phyloP scores from a whole-genome alignment of 1,140 invertebrate species.

The Drosophila paulistorum region DNA sequence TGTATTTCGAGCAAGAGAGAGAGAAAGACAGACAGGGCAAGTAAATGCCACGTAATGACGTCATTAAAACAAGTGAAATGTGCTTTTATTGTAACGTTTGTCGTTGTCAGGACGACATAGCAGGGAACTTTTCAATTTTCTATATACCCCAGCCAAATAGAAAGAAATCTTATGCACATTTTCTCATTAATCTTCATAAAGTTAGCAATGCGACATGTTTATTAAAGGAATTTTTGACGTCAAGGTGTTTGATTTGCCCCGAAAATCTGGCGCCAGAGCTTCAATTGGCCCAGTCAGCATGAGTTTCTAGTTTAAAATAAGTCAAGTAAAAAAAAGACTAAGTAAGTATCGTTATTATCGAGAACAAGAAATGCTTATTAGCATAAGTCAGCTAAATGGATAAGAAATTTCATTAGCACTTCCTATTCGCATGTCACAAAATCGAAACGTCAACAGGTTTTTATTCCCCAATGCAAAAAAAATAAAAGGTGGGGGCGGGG shows the following conservation, averaged over 20 bases:
- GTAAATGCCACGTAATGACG: slow-evolving; percentile 79
- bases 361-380: slow-evolving; percentile 61
- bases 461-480: not conserved
- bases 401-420: slow-evolving; percentile 43
- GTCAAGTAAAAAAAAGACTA: not conserved
- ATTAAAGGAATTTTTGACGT: slow-evolving; percentile 64
- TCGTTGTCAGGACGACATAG: slow-evolving; percentile 27
- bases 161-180: slow-evolving; percentile 57
- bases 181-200: slow-evolving; percentile 77
- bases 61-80: slow-evolving; percentile 81
- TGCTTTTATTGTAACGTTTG: slow-evolving; percentile 72
- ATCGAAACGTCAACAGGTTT: slow-evolving; percentile 53
- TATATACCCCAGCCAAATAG: slow-evolving; percentile 27
- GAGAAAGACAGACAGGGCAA: slow-evolving; percentile 21
- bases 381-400: slow-evolving; percentile 56
- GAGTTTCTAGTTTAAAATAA: slow-evolving; percentile 26
- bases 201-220: slow-evolving; percentile 77
- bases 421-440: slow-evolving; percentile 15
- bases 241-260: slow-evolving; percentile 58
- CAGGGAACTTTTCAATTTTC: slow-evolving; percentile 66
- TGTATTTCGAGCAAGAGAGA: not conserved
- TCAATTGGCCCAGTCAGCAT: slow-evolving; percentile 37
- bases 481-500: no score
- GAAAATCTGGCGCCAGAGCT: slow-evolving; percentile 38
- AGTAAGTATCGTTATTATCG: not conserved